Evolutionary conservation across 1,140 invertebrate genomes (phyloP), one percentile per base, ranked within the genome.

Genomic region (Scaptodrosophila lebanonensis): DNA sequence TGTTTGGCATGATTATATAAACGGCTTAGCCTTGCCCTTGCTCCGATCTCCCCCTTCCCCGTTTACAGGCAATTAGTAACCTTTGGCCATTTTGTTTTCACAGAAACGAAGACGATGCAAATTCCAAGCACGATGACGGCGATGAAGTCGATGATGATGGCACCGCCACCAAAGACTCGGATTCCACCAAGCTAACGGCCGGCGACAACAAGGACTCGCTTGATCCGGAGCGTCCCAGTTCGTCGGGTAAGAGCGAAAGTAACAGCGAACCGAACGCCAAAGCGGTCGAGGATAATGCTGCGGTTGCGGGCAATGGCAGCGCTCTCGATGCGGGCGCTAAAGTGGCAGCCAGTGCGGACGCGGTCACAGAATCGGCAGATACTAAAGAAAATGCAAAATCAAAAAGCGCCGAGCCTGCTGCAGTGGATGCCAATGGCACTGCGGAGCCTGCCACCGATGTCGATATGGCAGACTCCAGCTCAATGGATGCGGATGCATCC

Each of bases 111-210:
- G 86, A 87, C 51, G 86, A 87, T 54, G 84, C 83, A 54, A 86
- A 85, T 73, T 87, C 85, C 0, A 87, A 87, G 52, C 84, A 86
- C 42, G 86, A 87, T 56, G 86, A 86, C 53, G 82, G 59, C 49
- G 86, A 87, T 36, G 86, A 87, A 50, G 72, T 85, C 45, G 86
- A 87, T 65, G 86, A 87, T 25, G 86, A 86, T 67, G 85, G 75
- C 60, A 86, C 79, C 22, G 84, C 83, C 1, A 86, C 85, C 59
- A 86, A 86, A 84, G 85, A 86, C 54, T 86, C 85, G 16, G 85
- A 86, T 68, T 86, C 85, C 40, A 83, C 77, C 17, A 85, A 85
- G 47, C 42, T 84, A 35, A 69, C 76, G 16, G 54, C 69, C 11
- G 77, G 77, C 53, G 79, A 86, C 38, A 83, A 77, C 42, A 86